phyloP scores from a whole-genome alignment of 2,113 vertebrate species.

The Chionodraco myersi region DNA sequence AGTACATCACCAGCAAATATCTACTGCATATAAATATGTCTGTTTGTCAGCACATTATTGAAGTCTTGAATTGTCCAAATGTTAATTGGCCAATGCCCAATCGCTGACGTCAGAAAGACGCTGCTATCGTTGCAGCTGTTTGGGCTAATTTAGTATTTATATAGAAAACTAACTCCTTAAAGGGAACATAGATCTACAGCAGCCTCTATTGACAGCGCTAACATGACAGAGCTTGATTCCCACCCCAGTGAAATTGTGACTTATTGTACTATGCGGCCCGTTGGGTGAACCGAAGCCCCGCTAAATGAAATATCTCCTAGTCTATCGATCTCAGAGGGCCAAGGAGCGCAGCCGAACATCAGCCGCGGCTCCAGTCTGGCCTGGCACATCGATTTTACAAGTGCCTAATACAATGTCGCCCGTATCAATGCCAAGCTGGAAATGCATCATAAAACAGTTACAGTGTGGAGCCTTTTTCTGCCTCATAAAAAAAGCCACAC shows the following conservation, averaged over 20 bases:
- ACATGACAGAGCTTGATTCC: conserved; percentile 11
- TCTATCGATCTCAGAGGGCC: conserved; percentile 57
- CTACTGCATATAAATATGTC: conserved; percentile 25
- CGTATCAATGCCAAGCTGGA: conserved; percentile 51
- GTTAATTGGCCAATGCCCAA: conserved; percentile 27
- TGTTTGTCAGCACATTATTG: background rate
- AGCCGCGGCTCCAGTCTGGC: conserved; percentile 63
- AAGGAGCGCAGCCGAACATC: conserved; percentile 66
- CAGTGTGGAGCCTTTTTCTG: conserved; percentile 64
- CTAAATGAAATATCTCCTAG: conserved; percentile 56
- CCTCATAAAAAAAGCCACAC: conserved; percentile 64
- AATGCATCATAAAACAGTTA: conserved; percentile 72
- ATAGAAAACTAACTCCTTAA: background rate
- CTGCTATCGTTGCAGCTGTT: background rate
- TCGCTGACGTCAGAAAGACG: conserved; percentile 17
- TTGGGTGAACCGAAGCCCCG: conserved; percentile 39
- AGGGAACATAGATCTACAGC: background rate
- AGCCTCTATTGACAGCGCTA: background rate
- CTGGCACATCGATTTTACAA: conserved; percentile 69
- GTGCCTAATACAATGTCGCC: conserved; percentile 58
- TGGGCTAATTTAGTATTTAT: background rate
- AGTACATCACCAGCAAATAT: conserved; percentile 43
- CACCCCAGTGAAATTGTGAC: conserved; percentile 2
- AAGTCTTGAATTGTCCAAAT: conserved; percentile 38
- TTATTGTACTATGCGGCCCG: conserved; percentile 23